Conservation (phyloP, 2,113 vertebrate species). For the Hippocampus abdominalis region DNA sequence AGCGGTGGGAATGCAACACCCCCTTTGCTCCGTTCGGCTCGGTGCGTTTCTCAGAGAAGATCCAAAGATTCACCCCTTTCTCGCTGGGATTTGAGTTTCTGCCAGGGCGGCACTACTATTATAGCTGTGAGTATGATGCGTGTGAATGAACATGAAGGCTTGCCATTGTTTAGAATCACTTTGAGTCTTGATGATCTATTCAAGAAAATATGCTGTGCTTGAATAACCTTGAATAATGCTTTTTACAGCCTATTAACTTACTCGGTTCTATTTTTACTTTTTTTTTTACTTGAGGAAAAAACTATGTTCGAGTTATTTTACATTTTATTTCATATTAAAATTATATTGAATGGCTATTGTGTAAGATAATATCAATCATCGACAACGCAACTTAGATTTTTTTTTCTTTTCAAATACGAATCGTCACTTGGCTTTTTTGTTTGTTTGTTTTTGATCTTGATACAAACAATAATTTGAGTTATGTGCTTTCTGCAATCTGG, state of each 20-base stretch:
- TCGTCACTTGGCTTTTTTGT: too few species aligned
- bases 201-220: neutral
- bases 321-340: neutral
- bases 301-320: neutral
- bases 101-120: constrained; percentile 90
- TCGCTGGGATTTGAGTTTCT: constrained; percentile 95
- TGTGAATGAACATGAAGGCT: constrained; percentile 3
- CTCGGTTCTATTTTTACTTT: neutral
- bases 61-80: constrained; percentile 97
- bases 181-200: neutral
- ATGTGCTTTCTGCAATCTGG: too few species aligned
- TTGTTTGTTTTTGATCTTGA: too few species aligned
- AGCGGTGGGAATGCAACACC: constrained; percentile 94
- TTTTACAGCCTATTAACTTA: neutral
- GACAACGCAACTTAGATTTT: too few species aligned
- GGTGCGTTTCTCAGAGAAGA: constrained; percentile 94
- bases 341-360: neutral
- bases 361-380: too few species aligned
- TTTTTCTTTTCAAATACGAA: too few species aligned
- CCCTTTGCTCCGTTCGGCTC: constrained; percentile 85
- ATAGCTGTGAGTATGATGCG: constrained; percentile 85
- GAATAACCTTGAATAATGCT: neutral
- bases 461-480: too few species aligned
- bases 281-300: neutral
- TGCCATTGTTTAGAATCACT: constrained; percentile 1